Conservation (phyloP, 2,888 invertebrate genomes). For the Halocaridina rubra region DNA sequence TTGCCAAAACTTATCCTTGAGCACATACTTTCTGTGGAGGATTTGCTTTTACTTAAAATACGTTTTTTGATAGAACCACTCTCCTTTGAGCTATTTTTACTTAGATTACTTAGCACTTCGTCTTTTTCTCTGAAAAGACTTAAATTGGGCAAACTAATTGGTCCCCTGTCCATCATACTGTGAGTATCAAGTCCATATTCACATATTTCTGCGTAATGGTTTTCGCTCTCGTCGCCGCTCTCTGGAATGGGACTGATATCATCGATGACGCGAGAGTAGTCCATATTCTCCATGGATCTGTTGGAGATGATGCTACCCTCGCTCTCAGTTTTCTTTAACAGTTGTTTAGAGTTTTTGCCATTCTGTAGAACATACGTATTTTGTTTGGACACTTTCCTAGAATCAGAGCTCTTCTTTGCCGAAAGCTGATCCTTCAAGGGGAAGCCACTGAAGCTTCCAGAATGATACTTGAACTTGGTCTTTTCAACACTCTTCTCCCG, state of each 20-base stretch:
- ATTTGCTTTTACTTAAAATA: constrained; percentile 2
- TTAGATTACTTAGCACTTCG: constrained; percentile 1
- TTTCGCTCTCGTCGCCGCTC: constrained; percentile 26
- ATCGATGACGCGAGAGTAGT: constrained; percentile 59
- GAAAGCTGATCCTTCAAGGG: constrained; percentile 10
- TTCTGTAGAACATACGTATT: constrained; percentile 63
- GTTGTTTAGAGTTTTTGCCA: constrained; percentile 27
- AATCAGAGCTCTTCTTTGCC: constrained; percentile 29
- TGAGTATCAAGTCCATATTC: constrained; percentile 19
- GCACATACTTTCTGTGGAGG: not conserved
- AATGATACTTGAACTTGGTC: constrained; percentile 43
- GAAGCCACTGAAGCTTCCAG: constrained; percentile 26
- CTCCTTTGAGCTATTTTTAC: not conserved
- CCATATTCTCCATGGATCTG: constrained; percentile 51
- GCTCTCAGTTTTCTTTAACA: constrained; percentile 17
- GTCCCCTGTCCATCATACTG: not conserved
- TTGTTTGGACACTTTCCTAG: constrained; percentile 59
- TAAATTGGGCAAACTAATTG: not conserved
- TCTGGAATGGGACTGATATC: constrained; percentile 52
- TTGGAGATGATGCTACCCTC: constrained; percentile 29
- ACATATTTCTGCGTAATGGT: constrained; percentile 60
- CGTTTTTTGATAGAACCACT: constrained; percentile 10
- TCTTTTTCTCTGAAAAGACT: not conserved
- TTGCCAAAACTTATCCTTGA: not conserved
- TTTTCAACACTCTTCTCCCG: constrained; percentile 35